Evolutionary conservation across 2,888 invertebrate species (phyloP).

Genomic region (Drosophila kambysellisi): DNA sequence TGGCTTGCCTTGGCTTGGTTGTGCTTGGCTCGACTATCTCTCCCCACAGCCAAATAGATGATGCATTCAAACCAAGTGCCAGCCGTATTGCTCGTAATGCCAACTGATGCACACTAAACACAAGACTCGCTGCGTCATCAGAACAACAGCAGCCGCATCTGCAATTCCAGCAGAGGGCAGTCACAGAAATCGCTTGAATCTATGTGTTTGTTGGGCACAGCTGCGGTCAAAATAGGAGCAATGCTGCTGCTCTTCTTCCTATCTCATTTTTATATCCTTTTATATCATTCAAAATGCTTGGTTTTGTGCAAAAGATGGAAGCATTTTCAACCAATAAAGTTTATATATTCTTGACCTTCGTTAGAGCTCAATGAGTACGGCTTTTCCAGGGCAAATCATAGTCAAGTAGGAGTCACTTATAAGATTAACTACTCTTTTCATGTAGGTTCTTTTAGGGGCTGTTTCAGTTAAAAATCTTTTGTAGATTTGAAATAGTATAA

Average conservation of each 20-base stretch:
- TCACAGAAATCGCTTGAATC: background rate
- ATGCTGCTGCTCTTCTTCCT: background rate
- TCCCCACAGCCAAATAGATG: slow-evolving; percentile 56
- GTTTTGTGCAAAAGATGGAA: too few relatives aligned
- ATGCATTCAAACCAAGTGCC: slow-evolving; percentile 67
- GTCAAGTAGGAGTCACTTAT: background rate
- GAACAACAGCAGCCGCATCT: background rate
- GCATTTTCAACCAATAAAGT: background rate
- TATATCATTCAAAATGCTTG: too few relatives aligned
- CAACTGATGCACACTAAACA: slow-evolving; percentile 31
- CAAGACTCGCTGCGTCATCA: slow-evolving; percentile 8
- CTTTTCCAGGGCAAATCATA: background rate
- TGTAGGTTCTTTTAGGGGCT: background rate
- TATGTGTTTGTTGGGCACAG: background rate
- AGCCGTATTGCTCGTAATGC: slow-evolving; percentile 43
- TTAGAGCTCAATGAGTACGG: background rate
- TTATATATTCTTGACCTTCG: too few relatives aligned
- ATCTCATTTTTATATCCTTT: background rate
- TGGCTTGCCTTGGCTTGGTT: background rate
- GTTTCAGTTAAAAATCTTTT: background rate
- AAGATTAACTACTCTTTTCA: background rate
- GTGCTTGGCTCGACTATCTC: background rate
- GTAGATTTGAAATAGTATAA: background rate
- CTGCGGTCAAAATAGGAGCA: background rate
- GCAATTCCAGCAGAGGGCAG: background rate